phyloP scores from a whole-genome alignment of 2,113 vertebrate species.

The Maccullochella peelii region DNA sequence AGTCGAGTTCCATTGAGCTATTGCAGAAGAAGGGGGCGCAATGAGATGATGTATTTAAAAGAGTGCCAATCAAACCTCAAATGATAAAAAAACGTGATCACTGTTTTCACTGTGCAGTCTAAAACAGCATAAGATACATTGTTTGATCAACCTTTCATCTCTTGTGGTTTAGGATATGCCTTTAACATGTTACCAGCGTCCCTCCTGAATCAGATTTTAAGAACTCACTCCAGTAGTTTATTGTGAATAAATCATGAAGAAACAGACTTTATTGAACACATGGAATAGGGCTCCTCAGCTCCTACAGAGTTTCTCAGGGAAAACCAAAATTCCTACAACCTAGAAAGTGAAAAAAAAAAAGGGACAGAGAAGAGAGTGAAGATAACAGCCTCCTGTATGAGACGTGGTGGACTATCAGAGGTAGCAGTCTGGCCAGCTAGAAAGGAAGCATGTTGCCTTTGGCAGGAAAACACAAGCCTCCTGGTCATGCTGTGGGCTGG shows the following conservation, averaged over 20 bases:
- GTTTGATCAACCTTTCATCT: not conserved
- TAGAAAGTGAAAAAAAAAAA: slow-evolving; percentile 1
- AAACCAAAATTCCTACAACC: slow-evolving; percentile 47
- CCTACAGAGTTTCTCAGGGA: slow-evolving; percentile 22
- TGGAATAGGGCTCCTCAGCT: slow-evolving; percentile 14
- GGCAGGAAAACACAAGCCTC: slow-evolving; percentile 59
- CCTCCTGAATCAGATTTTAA: slow-evolving; percentile 38
- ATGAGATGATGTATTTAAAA: no score
- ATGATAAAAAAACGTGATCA: not conserved
- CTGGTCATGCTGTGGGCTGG: slow-evolving; percentile 39
- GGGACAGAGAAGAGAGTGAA: not conserved
- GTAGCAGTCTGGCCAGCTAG: slow-evolving; percentile 43
- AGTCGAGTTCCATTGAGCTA: not conserved
- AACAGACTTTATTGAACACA: slow-evolving; percentile 10
- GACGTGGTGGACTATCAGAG: slow-evolving; percentile 42
- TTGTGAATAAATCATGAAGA: slow-evolving; percentile 39
- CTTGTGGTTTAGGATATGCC: slow-evolving; percentile 10
- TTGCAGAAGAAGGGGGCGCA: no score
- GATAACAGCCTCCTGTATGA: slow-evolving; percentile 38
- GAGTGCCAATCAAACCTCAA: no score
- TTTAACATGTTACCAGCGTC: slow-evolving; percentile 26
- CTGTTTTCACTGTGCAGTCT: not conserved
- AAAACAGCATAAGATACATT: not conserved
- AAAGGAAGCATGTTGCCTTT: slow-evolving; percentile 58
- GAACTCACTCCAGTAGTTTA: slow-evolving; percentile 43